phyloP scores from a whole-genome alignment of 2,113 vertebrate genomes.

The Corvus moneduloides region DNA sequence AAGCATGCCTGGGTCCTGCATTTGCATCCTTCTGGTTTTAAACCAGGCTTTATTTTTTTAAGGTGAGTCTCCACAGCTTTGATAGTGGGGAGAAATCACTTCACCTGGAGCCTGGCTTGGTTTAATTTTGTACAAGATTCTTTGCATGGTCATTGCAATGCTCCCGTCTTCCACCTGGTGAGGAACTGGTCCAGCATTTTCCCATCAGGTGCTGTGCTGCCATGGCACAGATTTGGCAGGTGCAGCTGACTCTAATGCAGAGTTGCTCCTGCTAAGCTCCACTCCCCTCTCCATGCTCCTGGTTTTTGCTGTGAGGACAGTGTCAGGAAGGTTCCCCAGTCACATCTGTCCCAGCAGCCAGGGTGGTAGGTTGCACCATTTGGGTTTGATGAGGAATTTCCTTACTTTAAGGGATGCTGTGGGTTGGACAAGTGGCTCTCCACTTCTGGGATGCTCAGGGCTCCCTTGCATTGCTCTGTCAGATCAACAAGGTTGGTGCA shows the following conservation, averaged over 20 bases:
- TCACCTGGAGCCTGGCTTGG: not conserved
- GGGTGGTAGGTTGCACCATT: accelerated
- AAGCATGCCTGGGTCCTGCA: not conserved
- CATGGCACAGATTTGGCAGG: not conserved
- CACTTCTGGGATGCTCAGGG: not conserved
- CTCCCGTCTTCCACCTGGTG: not conserved
- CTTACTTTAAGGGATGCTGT: not conserved
- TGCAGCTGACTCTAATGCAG: not conserved
- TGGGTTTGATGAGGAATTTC: not conserved
- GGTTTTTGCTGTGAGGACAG: not conserved
- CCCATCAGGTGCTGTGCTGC: accelerated
- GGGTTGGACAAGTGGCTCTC: accelerated
- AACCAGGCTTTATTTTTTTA: not conserved
- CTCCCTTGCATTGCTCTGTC: not conserved
- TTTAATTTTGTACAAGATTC: not conserved
- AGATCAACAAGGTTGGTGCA: not conserved
- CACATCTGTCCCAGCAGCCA: not conserved
- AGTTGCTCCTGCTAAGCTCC: not conserved
- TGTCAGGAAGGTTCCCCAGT: not conserved
- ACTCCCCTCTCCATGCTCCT: not conserved
- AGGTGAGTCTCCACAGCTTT: not conserved
- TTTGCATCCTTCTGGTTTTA: not conserved
- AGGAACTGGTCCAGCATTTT: not conserved
- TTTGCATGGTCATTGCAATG: not conserved
- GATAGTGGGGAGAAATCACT: accelerated